Base-by-base conservation (phyloP, 2,113 vertebrate genomes). In the Fulmarus glacialis region DNA sequence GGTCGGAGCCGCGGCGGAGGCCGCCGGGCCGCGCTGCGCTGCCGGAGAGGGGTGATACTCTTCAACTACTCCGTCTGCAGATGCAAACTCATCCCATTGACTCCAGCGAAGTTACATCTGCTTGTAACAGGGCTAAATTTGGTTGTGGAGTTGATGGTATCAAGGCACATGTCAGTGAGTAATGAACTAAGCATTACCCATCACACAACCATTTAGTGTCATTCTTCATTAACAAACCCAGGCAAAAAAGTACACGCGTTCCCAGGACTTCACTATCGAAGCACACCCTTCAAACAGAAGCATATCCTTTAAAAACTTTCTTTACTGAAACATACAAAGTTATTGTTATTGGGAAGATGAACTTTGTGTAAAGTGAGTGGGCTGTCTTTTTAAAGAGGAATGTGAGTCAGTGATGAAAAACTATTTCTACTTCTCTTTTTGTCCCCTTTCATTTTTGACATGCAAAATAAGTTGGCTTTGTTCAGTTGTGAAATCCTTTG, bases 91-190 rank as follows among this genome's bases (percentile, higher is more conserved):
- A 96, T 84, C 91, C 62, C 81, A 42, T 73, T 86, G 93, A 94
- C 59, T 86, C 68, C 89, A 90, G 94, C 78, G 95, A 84, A 96
- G 93, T 87, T 87, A 74, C 91, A 86, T 87, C 82, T 93, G 87
- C 89, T 93, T 96, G 20, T 72, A 91, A 52, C 94, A 94, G 91
- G 96, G 97, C 96, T 97, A 97, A 97, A 97, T 94, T 96, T 89
- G 89, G 84, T 88, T 87, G 94, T 94, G 90, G 92, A 91, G 90
- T 94, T 95, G 96, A 87, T 94, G 94, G 95, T 94, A 77, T 91
- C 86, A 12, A 91, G 89, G 93, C 86, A 93, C 80, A 89, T 96
- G 95, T 63, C 86, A 95, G 85, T 94, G 96, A 96, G 97, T 96
- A 97, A 97, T 92, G 93, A 92, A 85, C 70, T 91, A 83, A 93